Percentiles rank a stretch among this genome's conserved stretches.
Conservation (phyloP, 1,140 invertebrate genomes). For the Bombus sibiricus region DNA sequence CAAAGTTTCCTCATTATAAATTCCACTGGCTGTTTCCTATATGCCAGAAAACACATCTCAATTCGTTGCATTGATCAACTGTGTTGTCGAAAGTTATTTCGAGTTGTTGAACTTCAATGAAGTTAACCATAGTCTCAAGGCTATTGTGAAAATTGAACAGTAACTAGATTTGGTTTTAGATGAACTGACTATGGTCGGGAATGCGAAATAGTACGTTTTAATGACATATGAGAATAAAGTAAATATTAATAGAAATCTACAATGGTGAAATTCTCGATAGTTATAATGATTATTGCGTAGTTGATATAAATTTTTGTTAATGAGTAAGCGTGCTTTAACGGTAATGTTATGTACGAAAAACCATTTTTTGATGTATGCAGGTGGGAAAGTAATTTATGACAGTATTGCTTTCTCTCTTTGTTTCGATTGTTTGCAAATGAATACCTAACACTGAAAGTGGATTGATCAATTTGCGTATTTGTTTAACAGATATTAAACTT, state of each 20-base stretch:
- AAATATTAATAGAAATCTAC: background rate
- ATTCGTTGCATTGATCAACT: slow-evolving; percentile 30
- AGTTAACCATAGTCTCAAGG: slow-evolving; percentile 46
- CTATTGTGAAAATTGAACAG: slow-evolving; percentile 53
- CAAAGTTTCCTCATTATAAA: slow-evolving; percentile 29
- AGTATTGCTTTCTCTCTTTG: background rate
- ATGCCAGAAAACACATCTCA: background rate
- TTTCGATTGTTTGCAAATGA: background rate
- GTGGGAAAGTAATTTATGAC: background rate
- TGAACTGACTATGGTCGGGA: slow-evolving; percentile 15
- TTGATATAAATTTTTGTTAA: background rate
- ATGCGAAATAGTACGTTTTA: slow-evolving; percentile 10
- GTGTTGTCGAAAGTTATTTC: slow-evolving; percentile 16
- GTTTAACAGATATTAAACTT: background rate
- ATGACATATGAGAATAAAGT: background rate
- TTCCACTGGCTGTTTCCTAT: background rate
- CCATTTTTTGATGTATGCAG: background rate
- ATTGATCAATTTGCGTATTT: background rate
- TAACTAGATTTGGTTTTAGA: slow-evolving; percentile 55
- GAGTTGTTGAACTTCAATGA: slow-evolving; percentile 47
- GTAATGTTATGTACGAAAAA: background rate
- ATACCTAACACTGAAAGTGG: background rate
- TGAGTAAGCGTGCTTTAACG: background rate
- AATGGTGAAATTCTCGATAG: background rate
- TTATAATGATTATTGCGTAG: background rate